phyloP scores from a whole-genome alignment of 2,888 invertebrate species.

The Congeria kusceri region DNA sequence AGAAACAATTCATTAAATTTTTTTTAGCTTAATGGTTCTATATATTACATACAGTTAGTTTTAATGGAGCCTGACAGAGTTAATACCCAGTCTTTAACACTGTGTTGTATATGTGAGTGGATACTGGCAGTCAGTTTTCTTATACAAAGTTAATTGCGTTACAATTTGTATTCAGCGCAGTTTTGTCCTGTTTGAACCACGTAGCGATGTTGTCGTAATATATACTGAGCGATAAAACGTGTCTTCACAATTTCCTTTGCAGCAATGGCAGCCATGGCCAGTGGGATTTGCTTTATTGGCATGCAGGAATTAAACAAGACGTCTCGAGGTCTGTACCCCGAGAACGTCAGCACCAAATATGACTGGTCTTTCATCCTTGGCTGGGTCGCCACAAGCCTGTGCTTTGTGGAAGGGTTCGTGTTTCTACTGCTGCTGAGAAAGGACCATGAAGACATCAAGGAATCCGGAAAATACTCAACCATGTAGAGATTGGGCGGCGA shows the following conservation, averaged over 20 bases:
- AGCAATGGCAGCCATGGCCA: slow-evolving; percentile 76
- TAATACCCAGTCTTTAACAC: too few species aligned
- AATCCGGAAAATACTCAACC: slow-evolving; percentile 64
- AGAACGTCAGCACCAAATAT: slow-evolving; percentile 54
- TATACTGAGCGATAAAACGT: too few species aligned
- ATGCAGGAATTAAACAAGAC: slow-evolving; percentile 72
- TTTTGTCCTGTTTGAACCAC: too few species aligned
- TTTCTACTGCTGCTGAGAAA: slow-evolving; percentile 71
- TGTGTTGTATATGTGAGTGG: too few species aligned
- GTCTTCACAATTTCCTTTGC: slow-evolving; percentile 29
- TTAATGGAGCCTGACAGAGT: too few species aligned
- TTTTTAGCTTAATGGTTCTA: too few species aligned
- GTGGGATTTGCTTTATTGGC: slow-evolving; percentile 79
- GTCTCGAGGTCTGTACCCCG: slow-evolving; percentile 64
- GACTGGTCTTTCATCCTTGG: slow-evolving; percentile 77
- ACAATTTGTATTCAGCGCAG: too few species aligned
- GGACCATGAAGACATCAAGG: slow-evolving; percentile 72
- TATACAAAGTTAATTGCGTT: too few species aligned
- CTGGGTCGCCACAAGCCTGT: slow-evolving; percentile 74
- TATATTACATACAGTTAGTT: too few species aligned
- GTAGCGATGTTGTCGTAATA: too few species aligned
- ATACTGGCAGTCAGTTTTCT: too few species aligned
- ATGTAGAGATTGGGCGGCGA: slow-evolving; percentile 31
- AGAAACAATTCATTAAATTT: too few species aligned
- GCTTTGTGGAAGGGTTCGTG: slow-evolving; percentile 71